These are phyloP conservation scores for Nymphalis urticae DNA, from an alignment of 2,888 invertebrate genomes.

Conservation along the genomic window DNA sequence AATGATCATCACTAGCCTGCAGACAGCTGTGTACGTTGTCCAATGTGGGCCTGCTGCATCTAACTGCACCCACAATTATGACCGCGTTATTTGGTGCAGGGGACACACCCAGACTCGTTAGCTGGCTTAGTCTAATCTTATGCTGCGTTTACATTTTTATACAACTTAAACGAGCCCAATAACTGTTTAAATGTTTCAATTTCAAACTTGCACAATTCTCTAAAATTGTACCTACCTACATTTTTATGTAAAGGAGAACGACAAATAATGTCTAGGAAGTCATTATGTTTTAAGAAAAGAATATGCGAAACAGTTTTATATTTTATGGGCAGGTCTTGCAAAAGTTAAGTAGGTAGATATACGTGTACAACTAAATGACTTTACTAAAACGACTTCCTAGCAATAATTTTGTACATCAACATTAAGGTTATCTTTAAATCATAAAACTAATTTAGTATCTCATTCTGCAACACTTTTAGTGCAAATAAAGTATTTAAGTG, in stretches of 20 bases:
- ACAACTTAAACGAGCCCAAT: conserved; percentile 22
- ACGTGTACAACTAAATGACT: conserved; percentile 29
- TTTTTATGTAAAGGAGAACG: conserved; percentile 16
- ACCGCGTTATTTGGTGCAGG: conserved; percentile 72
- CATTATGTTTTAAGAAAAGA: conserved; percentile 29
- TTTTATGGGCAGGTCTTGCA: conserved; percentile 32
- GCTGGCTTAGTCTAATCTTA: conserved; percentile 58
- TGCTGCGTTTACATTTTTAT: conserved; percentile 60
- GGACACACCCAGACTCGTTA: conserved; percentile 79
- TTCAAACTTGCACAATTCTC: conserved; percentile 16
- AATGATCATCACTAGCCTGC: conserved; percentile 26
- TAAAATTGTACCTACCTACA: conserved; percentile 13
- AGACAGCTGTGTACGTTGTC: conserved; percentile 42
- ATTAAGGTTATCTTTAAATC: conserved; percentile 38
- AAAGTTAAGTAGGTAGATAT: conserved; percentile 27
- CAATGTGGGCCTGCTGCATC: conserved; percentile 59
- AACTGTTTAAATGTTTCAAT: conserved; percentile 1
- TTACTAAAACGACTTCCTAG: conserved; percentile 39
- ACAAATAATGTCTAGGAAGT: conserved; percentile 35
- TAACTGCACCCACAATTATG: conserved; percentile 76
- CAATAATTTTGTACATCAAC: conserved; percentile 34
- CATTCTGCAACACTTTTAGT: conserved; percentile 32
- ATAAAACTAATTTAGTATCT: conserved; percentile 32
- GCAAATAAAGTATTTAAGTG: conserved; percentile 29
- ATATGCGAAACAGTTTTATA: conserved; percentile 24